These are phyloP conservation scores for Tromatobia lineatoria DNA, from an alignment of 2,888 invertebrate species.

Conservation along the genomic window DNA sequence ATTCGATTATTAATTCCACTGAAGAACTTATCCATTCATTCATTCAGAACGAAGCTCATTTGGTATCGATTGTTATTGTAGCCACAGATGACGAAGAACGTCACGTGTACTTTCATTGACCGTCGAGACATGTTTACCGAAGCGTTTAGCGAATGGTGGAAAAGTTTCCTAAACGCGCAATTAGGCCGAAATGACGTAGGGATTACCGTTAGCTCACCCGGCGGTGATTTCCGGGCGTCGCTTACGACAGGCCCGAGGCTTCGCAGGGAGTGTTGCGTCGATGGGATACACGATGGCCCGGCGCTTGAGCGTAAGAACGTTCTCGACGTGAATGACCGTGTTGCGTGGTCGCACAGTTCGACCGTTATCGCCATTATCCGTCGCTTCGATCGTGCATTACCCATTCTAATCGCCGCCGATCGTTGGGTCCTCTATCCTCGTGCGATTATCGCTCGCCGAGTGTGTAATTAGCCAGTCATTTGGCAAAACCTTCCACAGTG, in stretches of 20 bases:
- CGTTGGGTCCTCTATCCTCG: not conserved
- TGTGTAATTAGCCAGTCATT: slow-evolving; percentile 33
- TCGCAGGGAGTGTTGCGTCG: slow-evolving; percentile 63
- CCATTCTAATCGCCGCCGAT: slow-evolving; percentile 28
- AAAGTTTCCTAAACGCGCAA: slow-evolving; percentile 79
- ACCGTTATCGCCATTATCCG: slow-evolving; percentile 55
- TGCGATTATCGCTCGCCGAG: slow-evolving; percentile 21
- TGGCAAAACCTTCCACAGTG: not conserved
- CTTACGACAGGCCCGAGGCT: slow-evolving; percentile 67
- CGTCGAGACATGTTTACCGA: slow-evolving; percentile 4
- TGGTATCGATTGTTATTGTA: not conserved
- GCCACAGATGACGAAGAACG: not conserved
- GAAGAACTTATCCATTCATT: not conserved
- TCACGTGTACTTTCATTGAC: slow-evolving; percentile 12
- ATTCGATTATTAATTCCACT: not conserved
- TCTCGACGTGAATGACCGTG: slow-evolving; percentile 44
- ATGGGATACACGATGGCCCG: slow-evolving; percentile 1
- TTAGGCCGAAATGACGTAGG: slow-evolving; percentile 75
- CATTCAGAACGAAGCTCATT: no score
- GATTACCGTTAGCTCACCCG: slow-evolving; percentile 75
- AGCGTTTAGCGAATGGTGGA: slow-evolving; percentile 70
- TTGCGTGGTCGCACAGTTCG: slow-evolving; percentile 29
- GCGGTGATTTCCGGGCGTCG: slow-evolving; percentile 69
- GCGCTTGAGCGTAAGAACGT: slow-evolving; percentile 25
- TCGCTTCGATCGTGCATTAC: slow-evolving; percentile 32